Conservation (phyloP, 2,888 invertebrate genomes). For the Catonia carolina region DNA sequence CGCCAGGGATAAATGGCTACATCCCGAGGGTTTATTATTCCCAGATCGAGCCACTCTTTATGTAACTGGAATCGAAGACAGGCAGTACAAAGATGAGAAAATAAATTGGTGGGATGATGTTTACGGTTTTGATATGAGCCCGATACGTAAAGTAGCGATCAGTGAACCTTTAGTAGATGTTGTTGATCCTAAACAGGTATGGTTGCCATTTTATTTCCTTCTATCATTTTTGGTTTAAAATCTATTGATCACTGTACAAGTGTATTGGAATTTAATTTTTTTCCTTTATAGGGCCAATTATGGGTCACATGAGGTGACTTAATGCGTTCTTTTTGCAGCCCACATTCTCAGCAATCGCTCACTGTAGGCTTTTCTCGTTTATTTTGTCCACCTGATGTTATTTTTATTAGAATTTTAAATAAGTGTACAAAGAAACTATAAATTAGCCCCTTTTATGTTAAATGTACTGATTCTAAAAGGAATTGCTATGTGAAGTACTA, state of each 20-base stretch:
- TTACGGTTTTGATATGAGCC: conserved; percentile 99
- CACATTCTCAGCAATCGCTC: too few species aligned
- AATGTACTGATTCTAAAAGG: too few species aligned
- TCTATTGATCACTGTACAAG: not conserved
- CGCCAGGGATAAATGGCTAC: conserved; percentile 96
- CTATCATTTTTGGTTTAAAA: not conserved
- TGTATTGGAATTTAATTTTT: not conserved
- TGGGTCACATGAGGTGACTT: not conserved
- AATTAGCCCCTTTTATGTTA: too few species aligned
- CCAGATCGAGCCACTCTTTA: conserved; percentile 79
- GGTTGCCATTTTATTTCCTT: not conserved
- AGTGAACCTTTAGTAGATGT: conserved; percentile 98
- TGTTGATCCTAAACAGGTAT: conserved; percentile 91
- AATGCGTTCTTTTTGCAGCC: not conserved
- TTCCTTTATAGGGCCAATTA: not conserved
- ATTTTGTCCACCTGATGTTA: too few species aligned
- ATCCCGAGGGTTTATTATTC: conserved; percentile 60
- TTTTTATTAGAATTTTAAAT: not conserved
- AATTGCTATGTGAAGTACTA: too few species aligned
- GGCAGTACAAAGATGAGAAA: conserved; percentile 99
- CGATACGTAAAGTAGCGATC: conserved; percentile 95
- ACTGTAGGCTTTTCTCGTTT: too few species aligned
- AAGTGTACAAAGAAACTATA: too few species aligned
- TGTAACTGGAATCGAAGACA: conserved; percentile 89
- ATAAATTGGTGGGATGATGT: conserved; percentile 99